Percentiles rank a stretch among this genome's conserved stretches.
These are phyloP conservation scores for Dryobotodes eremita DNA, from an alignment of 2,888 invertebrate genomes.

Conservation along the genomic window DNA sequence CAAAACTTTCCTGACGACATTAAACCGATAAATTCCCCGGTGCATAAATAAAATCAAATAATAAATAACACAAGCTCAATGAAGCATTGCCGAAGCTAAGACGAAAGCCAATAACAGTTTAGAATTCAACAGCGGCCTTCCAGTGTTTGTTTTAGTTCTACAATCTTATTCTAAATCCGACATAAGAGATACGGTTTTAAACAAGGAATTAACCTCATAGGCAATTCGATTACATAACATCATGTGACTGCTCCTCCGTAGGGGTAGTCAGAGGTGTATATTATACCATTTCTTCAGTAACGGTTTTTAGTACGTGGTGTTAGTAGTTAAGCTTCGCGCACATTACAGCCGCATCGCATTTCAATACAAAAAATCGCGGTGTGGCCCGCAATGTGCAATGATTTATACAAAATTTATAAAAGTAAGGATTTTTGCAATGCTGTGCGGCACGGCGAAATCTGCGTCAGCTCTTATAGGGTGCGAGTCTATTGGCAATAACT, in stretches of 20 bases:
- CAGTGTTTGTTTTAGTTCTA: conserved; percentile 29
- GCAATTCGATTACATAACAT: not conserved
- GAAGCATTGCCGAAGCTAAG: conserved; percentile 14
- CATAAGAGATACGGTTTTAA: conserved; percentile 16
- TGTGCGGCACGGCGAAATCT: no score
- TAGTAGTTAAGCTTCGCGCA: no score
- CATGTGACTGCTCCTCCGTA: not conserved
- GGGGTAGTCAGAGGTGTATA: not conserved
- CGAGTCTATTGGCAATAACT: no score
- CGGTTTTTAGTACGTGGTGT: not conserved
- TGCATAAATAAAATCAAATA: conserved; percentile 15
- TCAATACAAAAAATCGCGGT: no score
- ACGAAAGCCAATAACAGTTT: conserved; percentile 29
- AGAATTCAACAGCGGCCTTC: conserved; percentile 20
- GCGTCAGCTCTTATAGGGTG: no score
- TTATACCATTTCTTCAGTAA: not conserved
- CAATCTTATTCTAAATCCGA: conserved; percentile 28
- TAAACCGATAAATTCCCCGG: not conserved
- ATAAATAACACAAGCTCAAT: conserved; percentile 20
- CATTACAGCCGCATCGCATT: no score
- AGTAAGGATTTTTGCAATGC: no score
- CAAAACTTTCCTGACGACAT: no score
- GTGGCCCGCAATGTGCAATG: no score
- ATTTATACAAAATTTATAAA: no score
- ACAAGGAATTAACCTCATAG: not conserved